Evolutionary conservation across 2,888 invertebrate genomes (phyloP), one percentile per base, ranked within the genome.

Genomic region (Morpho deidamia): DNA sequence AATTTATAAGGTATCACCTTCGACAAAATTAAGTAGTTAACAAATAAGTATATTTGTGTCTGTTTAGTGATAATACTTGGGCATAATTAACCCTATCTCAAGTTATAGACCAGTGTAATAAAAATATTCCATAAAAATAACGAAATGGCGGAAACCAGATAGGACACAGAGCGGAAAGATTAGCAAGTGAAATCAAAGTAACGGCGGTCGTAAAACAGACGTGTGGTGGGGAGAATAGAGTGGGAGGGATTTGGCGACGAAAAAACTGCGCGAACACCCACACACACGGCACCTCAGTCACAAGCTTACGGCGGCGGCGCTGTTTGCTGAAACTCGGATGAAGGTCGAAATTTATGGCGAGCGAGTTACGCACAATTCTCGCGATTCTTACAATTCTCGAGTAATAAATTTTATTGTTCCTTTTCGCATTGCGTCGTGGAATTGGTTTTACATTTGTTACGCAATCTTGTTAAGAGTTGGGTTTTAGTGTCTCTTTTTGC

Each of bases 121-220:
- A 37, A 37, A 10, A 37, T 10, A 37, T 10, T 5, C 8, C 35
- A 37, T 10, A 39, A 39, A 39, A 11, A 10, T 14, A 32, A 32
- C 32, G 10, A 37, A 37, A 42, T 14, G 23, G 7, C 35, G 39
- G 14, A 49, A 58, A 53, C 58, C 53, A 55, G 57, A 61, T 50
- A 62, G 60, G 50, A 58, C 60, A 55, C 55, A 51, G 50, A 55
- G 55, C 55, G 61, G 60, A 62, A 59, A 63, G 59, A 65, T 66
- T 66, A 66, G 65, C 62, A 62, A 63, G 64, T 63, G 51, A 64
- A 63, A 63, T 64, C 62, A 60, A 60, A 59, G 55, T 54, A 56
- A 60, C 57, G 58, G 58, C 58, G 50, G 56, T 56, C 62, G 62
- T 60, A 58, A 62, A 59, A 61, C 60, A 57, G 60, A 53, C 48